phyloP scores from a whole-genome alignment of 30 jellyfish, hydroid and myxozoan genomes.

The Pelagia noctiluca region DNA sequence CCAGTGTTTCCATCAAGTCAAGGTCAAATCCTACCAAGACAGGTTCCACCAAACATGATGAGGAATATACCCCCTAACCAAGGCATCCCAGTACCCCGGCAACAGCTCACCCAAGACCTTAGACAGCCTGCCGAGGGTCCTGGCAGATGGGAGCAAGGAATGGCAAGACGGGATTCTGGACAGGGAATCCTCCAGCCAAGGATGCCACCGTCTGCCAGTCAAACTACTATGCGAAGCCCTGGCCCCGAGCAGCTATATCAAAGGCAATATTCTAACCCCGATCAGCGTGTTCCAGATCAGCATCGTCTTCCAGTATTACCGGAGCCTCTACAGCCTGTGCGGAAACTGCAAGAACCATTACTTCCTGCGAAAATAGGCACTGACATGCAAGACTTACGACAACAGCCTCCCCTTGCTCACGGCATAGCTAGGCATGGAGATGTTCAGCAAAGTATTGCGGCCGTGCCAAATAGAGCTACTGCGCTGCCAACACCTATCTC shows the following conservation, averaged over 20 bases:
- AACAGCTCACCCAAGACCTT: background rate
- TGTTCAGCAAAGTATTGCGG: background rate
- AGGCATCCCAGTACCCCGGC: background rate
- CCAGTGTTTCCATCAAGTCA: background rate
- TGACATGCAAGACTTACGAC: constrained; percentile 12
- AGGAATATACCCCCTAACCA: background rate
- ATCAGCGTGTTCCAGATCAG: too few relatives aligned
- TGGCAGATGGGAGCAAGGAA: background rate
- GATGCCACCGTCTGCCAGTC: too few relatives aligned
- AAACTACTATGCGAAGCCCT: too few relatives aligned
- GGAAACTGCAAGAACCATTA: constrained; percentile 63
- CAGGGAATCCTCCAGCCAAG: constrained; percentile 7
- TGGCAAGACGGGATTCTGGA: background rate
- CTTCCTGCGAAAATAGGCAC: constrained; percentile 39
- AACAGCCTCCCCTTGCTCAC: background rate
- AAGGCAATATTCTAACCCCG: background rate
- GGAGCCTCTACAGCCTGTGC: constrained; percentile 49
- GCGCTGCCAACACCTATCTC: too few relatives aligned
- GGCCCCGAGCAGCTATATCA: background rate
- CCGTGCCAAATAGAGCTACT: background rate
- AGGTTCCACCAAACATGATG: too few relatives aligned
- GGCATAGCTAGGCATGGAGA: background rate
- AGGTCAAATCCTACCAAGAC: too few relatives aligned
- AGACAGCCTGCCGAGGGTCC: background rate
- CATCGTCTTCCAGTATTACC: constrained; percentile 30